Evolutionary conservation across 2,113 vertebrate species (phyloP), one percentile per base, ranked within the genome.

Genomic region (Galbula dea): DNA sequence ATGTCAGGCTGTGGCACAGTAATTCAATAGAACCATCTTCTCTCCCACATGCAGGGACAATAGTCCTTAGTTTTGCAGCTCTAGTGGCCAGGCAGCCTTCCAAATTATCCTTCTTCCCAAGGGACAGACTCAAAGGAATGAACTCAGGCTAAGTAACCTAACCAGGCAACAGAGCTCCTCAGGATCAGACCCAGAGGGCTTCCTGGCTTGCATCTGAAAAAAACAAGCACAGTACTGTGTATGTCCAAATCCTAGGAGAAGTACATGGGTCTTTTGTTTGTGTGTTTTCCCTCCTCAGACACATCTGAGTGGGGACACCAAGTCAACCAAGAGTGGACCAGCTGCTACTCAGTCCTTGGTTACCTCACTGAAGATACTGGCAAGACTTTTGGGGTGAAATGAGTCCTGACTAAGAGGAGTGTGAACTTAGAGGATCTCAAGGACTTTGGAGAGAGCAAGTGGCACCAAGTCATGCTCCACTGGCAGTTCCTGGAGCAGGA

Each of bases 211-310:
- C 68, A 63, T 46, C 83, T 83, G 91, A 78, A 74, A 94, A n/a
- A 90, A 32, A 77, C 72, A 69, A 78, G 37, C 65, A 65, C 57
- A 94, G 48, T 92, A 71, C 65, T 94, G 26, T 86, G 36, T 95
- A 36, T 89, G 39, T 90, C 78, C 83, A 52, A 94, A 59, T 90
- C 74, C 57, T 90, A 68, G 93, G 87, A 94, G 67, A 84, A 95
- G 77, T 91, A 95, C 94, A 95, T 94, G 61, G 73, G 7, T 66
- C 92, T 94, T 91, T 30, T 69, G 82, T 93, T 22, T 93, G 79
- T 96, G 88, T 96, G 94, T 96, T 95, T 96, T 96, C 87, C 89
- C 87, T 96, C 84, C 66, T 96, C 93, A 96, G 95, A 96, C 91
- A 94, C 94, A 92, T 96, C 87, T 96, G 95, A 96, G 81, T 94